Conservation (phyloP, 1,140 invertebrate genomes). For the Brachionus plicatilis region DNA sequence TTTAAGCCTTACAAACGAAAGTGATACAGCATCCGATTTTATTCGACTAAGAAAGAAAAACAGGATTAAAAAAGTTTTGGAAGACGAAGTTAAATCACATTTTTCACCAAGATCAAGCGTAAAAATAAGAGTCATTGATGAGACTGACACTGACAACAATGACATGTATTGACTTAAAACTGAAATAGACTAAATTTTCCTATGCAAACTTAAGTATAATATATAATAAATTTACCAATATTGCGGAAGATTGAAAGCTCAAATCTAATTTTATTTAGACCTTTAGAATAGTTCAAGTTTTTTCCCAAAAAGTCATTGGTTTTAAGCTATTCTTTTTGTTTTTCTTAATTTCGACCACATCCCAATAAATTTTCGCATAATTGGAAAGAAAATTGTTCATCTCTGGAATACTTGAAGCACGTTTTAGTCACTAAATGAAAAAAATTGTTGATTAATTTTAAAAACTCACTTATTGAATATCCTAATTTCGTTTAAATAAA, state of each 20-base stretch:
- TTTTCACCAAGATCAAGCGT: conserved; percentile 35
- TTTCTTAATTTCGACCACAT: neutral
- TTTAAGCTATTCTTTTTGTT: neutral
- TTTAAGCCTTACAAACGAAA: neutral
- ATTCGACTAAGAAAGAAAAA: neutral
- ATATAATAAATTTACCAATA: neutral
- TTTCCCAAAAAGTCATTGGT: neutral
- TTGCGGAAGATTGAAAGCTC: neutral
- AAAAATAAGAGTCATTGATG: conserved; percentile 22
- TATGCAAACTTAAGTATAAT: neutral
- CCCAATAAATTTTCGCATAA: neutral
- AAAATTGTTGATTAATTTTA: neutral
- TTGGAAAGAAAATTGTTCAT: neutral
- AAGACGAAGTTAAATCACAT: conserved; percentile 8
- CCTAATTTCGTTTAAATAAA: neutral
- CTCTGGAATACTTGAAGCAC: neutral
- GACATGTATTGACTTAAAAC: neutral
- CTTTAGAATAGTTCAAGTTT: neutral
- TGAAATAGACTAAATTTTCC: neutral
- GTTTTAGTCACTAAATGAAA: neutral
- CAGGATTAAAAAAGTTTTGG: neutral
- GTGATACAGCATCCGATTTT: neutral
- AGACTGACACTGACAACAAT: conserved; percentile 39
- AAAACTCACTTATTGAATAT: neutral
- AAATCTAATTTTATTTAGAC: neutral